Base-by-base conservation (phyloP, 2,888 invertebrate genomes). In the Dynastes tityus region DNA sequence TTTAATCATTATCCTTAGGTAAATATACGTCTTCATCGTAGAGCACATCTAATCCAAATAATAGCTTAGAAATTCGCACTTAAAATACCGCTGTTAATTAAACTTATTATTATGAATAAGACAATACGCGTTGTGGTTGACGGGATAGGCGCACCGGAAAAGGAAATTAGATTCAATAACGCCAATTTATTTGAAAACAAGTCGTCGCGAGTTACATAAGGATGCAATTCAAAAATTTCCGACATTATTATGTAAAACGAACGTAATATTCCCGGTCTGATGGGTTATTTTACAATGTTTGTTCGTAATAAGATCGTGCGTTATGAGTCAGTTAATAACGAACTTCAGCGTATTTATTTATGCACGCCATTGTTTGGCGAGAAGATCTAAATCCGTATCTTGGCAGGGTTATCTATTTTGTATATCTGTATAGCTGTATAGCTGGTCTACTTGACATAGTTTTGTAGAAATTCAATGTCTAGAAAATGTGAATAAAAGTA, bases 101-200 rank as follows among this genome's bases (percentile, higher is more conserved):
- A 27, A 63, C 6, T 53, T 53, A 65, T 22, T 45, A 40, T 16
- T 40, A 37, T 40, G 40, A 65, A 40, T 68, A 68, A 68, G 51
- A 51, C 68, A 68, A 68, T 51, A 40, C 55, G 55, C 22, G 16
- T 58, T 51, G 51, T 22, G 22, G 29, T 9, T 27, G 16, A 11
- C 13, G 51, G 22, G 65, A 40, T 29, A 49, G 11, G 29, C 51
- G 51, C 4, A 58, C 58, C 73, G 73, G 73, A 73, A 73, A 45
- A 73, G 73, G 73, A 73, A 73, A 73, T 73, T 73, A 73, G 40
- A 73, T 73, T 58, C 73, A 73, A 73, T 73, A 73, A 73, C 27
- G 22, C n/a, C 11, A 73, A 73, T 73, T 73, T 73, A 37, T 73
- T 73, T 73, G 73, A 37, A 73, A 58, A 73, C 68, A 68, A 68